phyloP scores from a whole-genome alignment of 1,140 invertebrate species.

The Reticulitermes speratus region DNA sequence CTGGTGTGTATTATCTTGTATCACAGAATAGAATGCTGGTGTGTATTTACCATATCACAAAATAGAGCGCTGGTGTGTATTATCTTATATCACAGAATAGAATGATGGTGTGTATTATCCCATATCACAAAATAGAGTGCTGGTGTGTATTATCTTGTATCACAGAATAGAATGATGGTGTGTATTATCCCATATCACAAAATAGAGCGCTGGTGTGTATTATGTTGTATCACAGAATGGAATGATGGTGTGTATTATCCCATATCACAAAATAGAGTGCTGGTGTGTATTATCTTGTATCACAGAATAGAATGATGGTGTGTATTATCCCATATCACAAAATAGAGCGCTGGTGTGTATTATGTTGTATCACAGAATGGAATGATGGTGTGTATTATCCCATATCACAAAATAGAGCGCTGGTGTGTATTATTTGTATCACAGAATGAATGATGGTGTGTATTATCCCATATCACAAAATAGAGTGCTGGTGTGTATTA shows the following conservation, averaged over 20 bases:
- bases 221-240: too few species aligned
- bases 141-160: background rate
- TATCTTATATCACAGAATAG: too few species aligned
- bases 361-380: too few species aligned
- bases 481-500: background rate
- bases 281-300: background rate
- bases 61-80: background rate
- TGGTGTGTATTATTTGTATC: background rate
- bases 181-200: background rate
- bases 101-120: constrained; percentile 8
- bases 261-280: too few species aligned
- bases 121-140: too few species aligned
- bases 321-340: background rate
- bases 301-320: background rate
- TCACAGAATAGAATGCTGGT: background rate
- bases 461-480: too few species aligned
- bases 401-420: too few species aligned
- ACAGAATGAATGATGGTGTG: background rate
- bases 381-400: constrained; percentile 8
- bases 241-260: constrained; percentile 8
- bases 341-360: background rate
- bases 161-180: background rate
- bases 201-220: background rate
- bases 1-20: background rate
- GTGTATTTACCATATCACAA: background rate